Base-by-base conservation (phyloP, 2,888 invertebrate species). In the Ochlodes sylvanus region DNA sequence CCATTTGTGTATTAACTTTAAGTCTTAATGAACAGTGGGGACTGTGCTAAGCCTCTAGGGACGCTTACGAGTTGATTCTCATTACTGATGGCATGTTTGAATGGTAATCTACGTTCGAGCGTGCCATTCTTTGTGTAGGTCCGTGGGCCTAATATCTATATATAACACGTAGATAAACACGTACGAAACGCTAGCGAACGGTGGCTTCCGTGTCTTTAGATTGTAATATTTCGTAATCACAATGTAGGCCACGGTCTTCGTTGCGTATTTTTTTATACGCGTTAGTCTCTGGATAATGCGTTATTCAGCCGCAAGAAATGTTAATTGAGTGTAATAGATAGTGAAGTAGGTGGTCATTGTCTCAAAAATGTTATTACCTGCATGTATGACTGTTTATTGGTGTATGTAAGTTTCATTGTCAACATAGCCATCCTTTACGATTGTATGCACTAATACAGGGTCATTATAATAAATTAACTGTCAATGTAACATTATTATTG, bases 161-260 rank as follows among this genome's bases (percentile, higher is more conserved):
- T 90, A 89, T 89, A 90, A 81, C 86, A 82, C 86, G 81, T 85
- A 87, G 87, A 87, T 88, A 86, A 86, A 86, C 81, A 86, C 80
- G 81, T 81, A 86, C 81, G 82, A 83, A 81, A 82, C 86, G 83
- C 81, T 84, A 77, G 79, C 76, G 75, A 80, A 75, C 77, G 77
- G 79, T 81, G 75, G 77, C 91, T 92, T 92, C 92, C 92, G 90
- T 81, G 82, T 89, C 78, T 82, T 74, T 82, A 80, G 87, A 86
- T 85, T 84, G 84, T 86, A 79, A 77, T 87, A 91, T 93, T 92
- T 93, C 92, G 92, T 92, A 92, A 92, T 88, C 84, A 81, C 69
- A 74, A 81, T 87, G 86, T 93, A 90, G 92, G 92, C 92, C 92
- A 92, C 78, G 92, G 92, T 89, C 90, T 84, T 71, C 78, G 84